Percentiles rank a stretch among this genome's conserved stretches.
phyloP scores from a whole-genome alignment of 2,113 vertebrate species.

The Chionis minor region DNA sequence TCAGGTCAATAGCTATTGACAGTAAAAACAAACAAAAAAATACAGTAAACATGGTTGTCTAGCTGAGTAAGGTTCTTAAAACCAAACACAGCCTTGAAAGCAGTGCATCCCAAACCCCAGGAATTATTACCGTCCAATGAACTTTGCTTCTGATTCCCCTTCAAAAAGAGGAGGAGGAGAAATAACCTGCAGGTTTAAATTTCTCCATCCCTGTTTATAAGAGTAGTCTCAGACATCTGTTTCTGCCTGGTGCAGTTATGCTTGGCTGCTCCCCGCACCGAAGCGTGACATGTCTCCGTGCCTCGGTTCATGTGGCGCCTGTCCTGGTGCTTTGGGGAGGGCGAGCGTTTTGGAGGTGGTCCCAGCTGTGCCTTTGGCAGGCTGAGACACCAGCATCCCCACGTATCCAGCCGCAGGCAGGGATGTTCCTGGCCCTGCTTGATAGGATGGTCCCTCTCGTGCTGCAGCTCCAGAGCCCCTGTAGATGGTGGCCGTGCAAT shows the following conservation, averaged over 20 bases:
- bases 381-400: background rate
- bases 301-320: background rate
- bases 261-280: background rate
- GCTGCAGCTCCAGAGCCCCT: background rate
- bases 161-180: background rate
- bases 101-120: background rate
- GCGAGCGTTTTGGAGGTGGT: accelerated
- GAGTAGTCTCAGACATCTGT: background rate
- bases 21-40: background rate
- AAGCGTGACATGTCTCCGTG: background rate
- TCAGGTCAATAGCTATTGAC: background rate
- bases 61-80: background rate
- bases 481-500: background rate
- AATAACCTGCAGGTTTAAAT: background rate
- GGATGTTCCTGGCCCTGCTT: background rate
- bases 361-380: background rate
- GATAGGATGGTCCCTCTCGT: too few relatives aligned
- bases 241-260: background rate
- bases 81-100: background rate
- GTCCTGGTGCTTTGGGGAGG: background rate
- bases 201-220: background rate
- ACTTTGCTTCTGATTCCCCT: background rate
- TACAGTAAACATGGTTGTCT: background rate
- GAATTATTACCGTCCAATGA: accelerated
- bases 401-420: background rate